These are phyloP conservation scores for Rutpela maculata DNA, from an alignment of 2,888 invertebrate species.

Conservation along the genomic window DNA sequence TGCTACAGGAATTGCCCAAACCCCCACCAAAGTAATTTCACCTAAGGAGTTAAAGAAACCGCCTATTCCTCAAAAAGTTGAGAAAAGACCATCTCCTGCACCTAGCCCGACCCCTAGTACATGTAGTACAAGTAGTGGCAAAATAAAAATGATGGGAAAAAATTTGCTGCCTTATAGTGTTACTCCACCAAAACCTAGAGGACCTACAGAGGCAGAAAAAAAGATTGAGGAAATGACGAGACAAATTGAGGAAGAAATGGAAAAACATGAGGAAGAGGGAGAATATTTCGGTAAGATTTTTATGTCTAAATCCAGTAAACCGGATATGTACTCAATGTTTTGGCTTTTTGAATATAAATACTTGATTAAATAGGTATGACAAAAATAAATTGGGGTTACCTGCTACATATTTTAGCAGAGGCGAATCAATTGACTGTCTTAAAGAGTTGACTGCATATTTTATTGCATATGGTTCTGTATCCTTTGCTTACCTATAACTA, in stretches of 20 bases:
- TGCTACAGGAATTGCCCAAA: conserved; percentile 74
- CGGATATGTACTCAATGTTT: too few species aligned
- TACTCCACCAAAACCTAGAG: conserved; percentile 90
- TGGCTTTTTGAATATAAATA: too few species aligned
- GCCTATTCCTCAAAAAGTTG: conserved; percentile 56
- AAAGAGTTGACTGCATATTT: too few species aligned
- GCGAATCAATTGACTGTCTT: too few species aligned
- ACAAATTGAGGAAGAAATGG: conserved; percentile 96
- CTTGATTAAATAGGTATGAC: too few species aligned
- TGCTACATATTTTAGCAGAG: too few species aligned
- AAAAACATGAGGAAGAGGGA: conserved; percentile 94
- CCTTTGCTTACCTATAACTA: too few species aligned
- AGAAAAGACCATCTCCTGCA: conserved; percentile 70
- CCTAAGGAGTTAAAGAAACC: conserved; percentile 68
- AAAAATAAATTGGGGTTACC: too few species aligned
- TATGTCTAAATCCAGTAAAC: conserved; percentile 20
- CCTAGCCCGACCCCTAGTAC: conserved; percentile 82
- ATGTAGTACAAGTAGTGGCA: conserved; percentile 77
- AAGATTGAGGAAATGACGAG: conserved; percentile 95
- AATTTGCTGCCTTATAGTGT: conserved; percentile 90
- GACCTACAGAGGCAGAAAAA: conserved; percentile 93
- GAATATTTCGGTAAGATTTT: conserved; percentile 92
- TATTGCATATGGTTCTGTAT: too few species aligned
- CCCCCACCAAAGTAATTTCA: conserved; percentile 71
- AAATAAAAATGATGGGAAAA: conserved; percentile 76